Evolutionary conservation across 2,113 vertebrate genomes (phyloP).

Genomic region (Anolis carolinensis): DNA sequence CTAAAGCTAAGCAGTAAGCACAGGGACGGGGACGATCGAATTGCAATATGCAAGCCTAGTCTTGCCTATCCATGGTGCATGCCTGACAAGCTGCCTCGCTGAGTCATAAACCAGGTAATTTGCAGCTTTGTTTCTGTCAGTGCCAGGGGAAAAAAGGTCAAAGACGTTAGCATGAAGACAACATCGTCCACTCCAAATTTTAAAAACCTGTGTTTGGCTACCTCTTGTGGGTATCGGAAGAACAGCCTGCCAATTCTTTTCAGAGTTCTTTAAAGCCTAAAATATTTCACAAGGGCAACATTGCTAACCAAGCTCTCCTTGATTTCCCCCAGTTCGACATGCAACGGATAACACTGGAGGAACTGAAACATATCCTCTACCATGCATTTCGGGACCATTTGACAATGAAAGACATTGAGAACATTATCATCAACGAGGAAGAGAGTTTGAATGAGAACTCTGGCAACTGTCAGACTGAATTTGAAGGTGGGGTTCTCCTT

Average conservation of each 20-base stretch:
- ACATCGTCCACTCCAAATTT: neutral
- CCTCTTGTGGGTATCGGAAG: neutral
- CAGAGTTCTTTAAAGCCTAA: neutral
- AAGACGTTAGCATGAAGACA: neutral
- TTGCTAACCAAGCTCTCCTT: neutral
- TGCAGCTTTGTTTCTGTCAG: neutral
- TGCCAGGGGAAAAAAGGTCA: neutral
- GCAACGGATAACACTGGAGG: slow-evolving; percentile 96
- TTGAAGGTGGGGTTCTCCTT: slow-evolving; percentile 85
- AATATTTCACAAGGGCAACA: neutral
- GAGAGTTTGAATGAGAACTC: slow-evolving; percentile 97
- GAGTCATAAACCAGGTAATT: neutral
- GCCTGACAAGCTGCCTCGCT: neutral
- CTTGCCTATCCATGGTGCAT: neutral
- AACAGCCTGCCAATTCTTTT: neutral
- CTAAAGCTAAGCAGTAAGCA: no score
- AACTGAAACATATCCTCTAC: slow-evolving; percentile 97
- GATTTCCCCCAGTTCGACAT: slow-evolving; percentile 91
- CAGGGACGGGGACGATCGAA: neutral
- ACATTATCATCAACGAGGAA: slow-evolving; percentile 98
- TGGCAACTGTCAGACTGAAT: slow-evolving; percentile 94
- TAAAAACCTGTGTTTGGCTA: neutral
- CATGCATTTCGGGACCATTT: slow-evolving; percentile 97
- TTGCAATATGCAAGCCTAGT: neutral
- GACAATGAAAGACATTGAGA: slow-evolving; percentile 99